phyloP scores from a whole-genome alignment of 2,888 invertebrate species.

The Pecten maximus region DNA sequence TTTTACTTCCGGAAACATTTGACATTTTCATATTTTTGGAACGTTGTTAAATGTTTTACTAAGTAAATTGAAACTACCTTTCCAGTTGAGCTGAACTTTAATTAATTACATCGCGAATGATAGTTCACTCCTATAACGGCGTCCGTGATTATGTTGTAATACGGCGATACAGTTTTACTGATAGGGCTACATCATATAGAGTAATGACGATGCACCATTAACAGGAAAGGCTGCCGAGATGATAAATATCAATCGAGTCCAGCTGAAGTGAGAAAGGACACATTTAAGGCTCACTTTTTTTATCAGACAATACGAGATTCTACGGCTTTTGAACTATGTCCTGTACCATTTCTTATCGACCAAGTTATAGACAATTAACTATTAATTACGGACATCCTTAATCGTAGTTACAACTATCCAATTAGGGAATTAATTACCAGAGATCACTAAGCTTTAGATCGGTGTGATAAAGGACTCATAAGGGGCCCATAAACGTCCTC shows the following conservation, averaged over 20 bases:
- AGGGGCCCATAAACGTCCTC: conserved; percentile 2
- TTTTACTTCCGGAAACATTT: too few species aligned
- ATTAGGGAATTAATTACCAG: conserved; percentile 25
- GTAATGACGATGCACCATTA: background rate
- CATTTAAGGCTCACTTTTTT: background rate
- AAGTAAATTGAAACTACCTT: too few species aligned
- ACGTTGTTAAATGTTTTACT: too few species aligned
- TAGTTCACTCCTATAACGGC: background rate
- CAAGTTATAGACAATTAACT: background rate
- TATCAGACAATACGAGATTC: conserved; percentile 17
- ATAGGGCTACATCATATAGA: background rate
- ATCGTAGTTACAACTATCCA: background rate
- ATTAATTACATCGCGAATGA: background rate
- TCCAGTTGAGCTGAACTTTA: background rate
- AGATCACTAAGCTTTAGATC: background rate
- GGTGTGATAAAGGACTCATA: background rate
- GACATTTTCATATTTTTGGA: too few species aligned
- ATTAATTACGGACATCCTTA: background rate
- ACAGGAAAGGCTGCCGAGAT: background rate
- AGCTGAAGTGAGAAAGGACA: background rate
- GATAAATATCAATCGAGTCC: conserved; percentile 3
- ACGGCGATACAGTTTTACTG: background rate
- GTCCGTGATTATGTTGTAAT: background rate
- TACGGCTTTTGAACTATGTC: background rate
- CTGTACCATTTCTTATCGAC: background rate